Evolutionary conservation across 2,888 invertebrate genomes (phyloP), one percentile per base, ranked within the genome.

Genomic region (Limnephilus rhombicus): DNA sequence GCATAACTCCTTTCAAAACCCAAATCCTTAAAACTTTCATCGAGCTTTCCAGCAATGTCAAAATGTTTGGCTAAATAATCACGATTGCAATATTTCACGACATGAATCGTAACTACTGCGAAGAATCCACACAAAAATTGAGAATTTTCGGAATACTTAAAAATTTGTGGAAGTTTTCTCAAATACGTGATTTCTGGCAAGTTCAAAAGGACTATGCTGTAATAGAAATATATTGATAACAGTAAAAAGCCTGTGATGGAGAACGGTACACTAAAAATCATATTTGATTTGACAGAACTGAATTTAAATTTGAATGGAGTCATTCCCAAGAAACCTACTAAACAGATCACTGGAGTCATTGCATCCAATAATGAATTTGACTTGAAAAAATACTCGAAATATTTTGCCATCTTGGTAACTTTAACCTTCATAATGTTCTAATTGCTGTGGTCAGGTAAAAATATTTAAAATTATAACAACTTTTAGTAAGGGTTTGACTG

Each of bases 301-400:
- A 85, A 9, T 18, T 85, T 18, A 34, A 37, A 45, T 45, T 85
- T 41, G 85, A 45, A 45, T 41, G 45, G 85, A 41, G 24, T n/a
- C 24, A 85, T n/a, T 13, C 85, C 41, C n/a, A 37, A 11, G n/a
- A 34, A 1, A 7, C 85, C 18, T 41, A 45, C 85, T 18, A 85
- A 34, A 41, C 31, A 37, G 4, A 85, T n/a, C 24, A 85, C 45
- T 2, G 85, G 85, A 34, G 45, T 37, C 41, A 85, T 18, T 85
- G 85, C 85, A 37, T 85, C 85, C 3, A 37, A 41, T 37, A 85
- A 5, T 85, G 85, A 85, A 85, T 24, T 68, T 68, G 68, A 24
- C 24, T 68, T 68, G 68, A 68, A 68, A 68, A 68, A 68, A 68
- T 68, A 68, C 24, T 85, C 41, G 15, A 29, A 82, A 82, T 5